Base-by-base conservation (phyloP, 1,140 invertebrate genomes). In the Psilanteris sp. region DNA sequence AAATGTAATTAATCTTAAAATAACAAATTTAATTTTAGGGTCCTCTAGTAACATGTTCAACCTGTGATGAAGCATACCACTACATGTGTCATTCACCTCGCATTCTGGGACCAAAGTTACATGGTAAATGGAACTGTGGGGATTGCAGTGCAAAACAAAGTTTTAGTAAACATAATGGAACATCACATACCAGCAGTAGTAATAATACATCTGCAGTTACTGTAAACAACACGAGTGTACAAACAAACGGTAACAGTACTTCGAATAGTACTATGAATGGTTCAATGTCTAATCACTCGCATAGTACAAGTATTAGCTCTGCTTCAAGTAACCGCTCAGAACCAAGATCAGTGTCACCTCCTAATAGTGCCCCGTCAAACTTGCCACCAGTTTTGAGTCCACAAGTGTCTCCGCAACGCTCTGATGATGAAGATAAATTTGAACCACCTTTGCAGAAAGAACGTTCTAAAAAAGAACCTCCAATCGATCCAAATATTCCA, bases 1-100 rank as follows among this genome's bases (percentile, higher is more conserved):
- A n/a, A n/a, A n/a, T n/a, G n/a, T n/a, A n/a, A n/a, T n/a, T n/a
- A n/a, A n/a, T n/a, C n/a, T n/a, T n/a, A n/a, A n/a, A n/a, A n/a
- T n/a, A n/a, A n/a, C n/a, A n/a, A n/a, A n/a, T n/a, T n/a, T n/a
- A n/a, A n/a, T n/a, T n/a, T n/a, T n/a, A 89, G 87, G 87, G 87
- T 32, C 79, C 81, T 3, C 86, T 96, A 68, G 90, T 93, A 36
- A 94, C 95, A 31, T 96, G 95, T 86, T 93, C 91, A 80, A 90
- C 91, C 15, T 96, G 95, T 85, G 93, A 95, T 55, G 94, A 95
- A 87, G 93, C 93, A 7, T 96, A 95, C 83, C 95, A 96, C 84
- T 90, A 92, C 54, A 87, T 89, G 16, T 96, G 95, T 80, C 94
- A 95, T 80, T 83, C 89, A 16, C 92, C 92, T n/a, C 85, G 89